Evolutionary conservation across 2,797 vertebrate genomes (phyloP).

Genomic region (Zalophus californianus): DNA sequence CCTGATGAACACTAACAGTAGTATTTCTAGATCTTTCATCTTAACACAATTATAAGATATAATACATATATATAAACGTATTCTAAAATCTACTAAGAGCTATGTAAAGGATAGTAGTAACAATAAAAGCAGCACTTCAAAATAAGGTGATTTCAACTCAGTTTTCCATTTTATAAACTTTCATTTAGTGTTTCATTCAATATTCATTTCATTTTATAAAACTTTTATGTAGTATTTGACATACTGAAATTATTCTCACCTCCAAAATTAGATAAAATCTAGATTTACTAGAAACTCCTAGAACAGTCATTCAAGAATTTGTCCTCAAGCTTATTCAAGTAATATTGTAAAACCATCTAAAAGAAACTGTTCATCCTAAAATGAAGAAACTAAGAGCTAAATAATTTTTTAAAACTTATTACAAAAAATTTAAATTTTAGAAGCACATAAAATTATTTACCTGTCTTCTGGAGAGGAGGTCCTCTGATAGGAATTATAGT

Average conservation of each 20-base stretch:
- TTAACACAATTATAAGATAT: slow-evolving; percentile 6
- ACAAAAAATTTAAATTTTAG: not conserved
- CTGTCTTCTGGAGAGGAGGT: slow-evolving; percentile 89
- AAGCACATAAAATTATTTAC: slow-evolving; percentile 78
- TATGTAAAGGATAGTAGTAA: not conserved
- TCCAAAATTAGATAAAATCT: slow-evolving; percentile 17
- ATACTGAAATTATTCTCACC: not conserved
- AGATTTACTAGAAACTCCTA: slow-evolving; percentile 23
- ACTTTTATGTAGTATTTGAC: not conserved
- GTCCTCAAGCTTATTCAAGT: not conserved
- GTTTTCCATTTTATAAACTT: slow-evolving; percentile 40
- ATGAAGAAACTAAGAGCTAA: slow-evolving; percentile 28
- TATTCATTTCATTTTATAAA: not conserved
- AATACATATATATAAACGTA: not conserved
- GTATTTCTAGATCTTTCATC: not conserved
- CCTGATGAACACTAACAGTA: not conserved
- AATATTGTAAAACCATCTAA: slow-evolving; percentile 35
- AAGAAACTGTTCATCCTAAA: not conserved
- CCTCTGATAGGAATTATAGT: slow-evolving; percentile 82
- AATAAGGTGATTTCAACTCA: slow-evolving; percentile 5
- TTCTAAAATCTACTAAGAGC: not conserved
- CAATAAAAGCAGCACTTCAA: slow-evolving; percentile 33
- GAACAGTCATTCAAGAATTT: not conserved
- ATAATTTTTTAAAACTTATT: not conserved
- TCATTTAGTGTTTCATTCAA: not conserved